Conservation (phyloP, 2,113 vertebrate species). For the cattle (Bos taurus) region ARS-UCD2.0 NC_037356.1:35748501-35749000, state of each 20-base stretch:
- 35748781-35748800: background rate
- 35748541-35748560: background rate
- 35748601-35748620: background rate
- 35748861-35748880: background rate
- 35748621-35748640: background rate
- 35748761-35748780: background rate
- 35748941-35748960: background rate
- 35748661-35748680: background rate
- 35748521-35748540: background rate
- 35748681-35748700: background rate
- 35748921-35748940: background rate
- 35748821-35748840: background rate
- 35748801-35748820: conserved; percentile 30
- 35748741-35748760: background rate
- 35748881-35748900: background rate
- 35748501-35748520: background rate
- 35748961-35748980: background rate
- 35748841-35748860: background rate
- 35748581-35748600: background rate
- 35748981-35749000: background rate
- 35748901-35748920: background rate
- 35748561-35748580: background rate
- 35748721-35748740: background rate
- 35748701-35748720: background rate
- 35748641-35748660: background rate